A percentile compares a stretch with the other conserved stretches of the same genome.
phyloP scores from a whole-genome alignment of 2,888 invertebrate genomes.

The Myathropa florea region DNA sequence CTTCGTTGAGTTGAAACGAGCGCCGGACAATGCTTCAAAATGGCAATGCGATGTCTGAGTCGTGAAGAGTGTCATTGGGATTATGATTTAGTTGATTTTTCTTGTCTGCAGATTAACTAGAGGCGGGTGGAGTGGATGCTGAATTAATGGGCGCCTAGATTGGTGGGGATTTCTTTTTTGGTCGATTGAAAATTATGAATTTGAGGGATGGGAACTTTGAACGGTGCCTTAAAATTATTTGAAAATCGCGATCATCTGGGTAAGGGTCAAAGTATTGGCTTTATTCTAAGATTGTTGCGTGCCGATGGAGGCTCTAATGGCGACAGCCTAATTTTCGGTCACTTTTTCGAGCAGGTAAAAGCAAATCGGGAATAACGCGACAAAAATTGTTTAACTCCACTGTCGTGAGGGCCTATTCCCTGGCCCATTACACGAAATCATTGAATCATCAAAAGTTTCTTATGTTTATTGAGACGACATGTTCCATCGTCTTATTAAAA shows the following conservation, averaged over 20 bases:
- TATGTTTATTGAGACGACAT: too few relatives aligned
- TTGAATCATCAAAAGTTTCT: too few relatives aligned
- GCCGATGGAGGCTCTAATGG: too few relatives aligned
- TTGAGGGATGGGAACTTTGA: neutral
- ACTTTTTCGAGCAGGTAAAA: too few relatives aligned
- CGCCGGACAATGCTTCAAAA: neutral
- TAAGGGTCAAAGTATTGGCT: neutral
- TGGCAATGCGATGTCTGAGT: neutral
- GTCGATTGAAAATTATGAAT: too few relatives aligned
- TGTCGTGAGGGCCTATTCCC: too few relatives aligned
- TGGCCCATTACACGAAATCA: too few relatives aligned
- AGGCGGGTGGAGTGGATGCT: neutral
- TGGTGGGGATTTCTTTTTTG: neutral
- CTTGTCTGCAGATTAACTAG: neutral
- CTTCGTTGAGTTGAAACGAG: slow-evolving; percentile 15
- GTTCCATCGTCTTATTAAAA: too few relatives aligned
- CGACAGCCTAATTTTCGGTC: too few relatives aligned
- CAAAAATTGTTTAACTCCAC: too few relatives aligned
- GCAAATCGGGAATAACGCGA: too few relatives aligned
- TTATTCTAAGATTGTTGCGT: too few relatives aligned
- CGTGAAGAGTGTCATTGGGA: neutral
- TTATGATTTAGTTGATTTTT: neutral
- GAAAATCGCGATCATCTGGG: neutral
- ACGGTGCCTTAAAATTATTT: neutral
- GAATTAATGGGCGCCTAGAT: neutral